Evolutionary conservation across 2,797 vertebrate genomes (phyloP).

Genomic region (Typhlichthys eigenmanni): DNA sequence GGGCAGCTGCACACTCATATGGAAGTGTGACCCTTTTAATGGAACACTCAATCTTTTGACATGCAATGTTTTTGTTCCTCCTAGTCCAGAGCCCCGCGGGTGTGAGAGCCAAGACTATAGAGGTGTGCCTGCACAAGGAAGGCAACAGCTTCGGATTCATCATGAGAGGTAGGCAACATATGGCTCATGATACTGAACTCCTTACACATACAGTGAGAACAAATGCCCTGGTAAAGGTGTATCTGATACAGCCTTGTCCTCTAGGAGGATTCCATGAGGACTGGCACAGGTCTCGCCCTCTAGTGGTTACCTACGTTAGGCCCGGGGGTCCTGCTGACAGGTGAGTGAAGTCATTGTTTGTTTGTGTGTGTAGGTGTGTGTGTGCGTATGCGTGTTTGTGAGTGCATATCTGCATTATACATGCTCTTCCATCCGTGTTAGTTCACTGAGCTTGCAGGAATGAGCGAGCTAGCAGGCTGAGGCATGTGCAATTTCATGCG

Average conservation of each 20-base stretch:
- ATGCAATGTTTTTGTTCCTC: conserved; percentile 20
- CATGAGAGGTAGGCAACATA: conserved; percentile 85
- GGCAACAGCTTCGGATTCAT: conserved; percentile 98
- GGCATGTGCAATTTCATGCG: not conserved
- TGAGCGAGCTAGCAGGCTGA: not conserved
- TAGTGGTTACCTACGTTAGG: conserved; percentile 90
- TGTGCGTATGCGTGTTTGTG: not conserved
- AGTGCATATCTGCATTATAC: not conserved
- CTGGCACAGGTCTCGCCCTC: conserved; percentile 89
- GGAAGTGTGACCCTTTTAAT: too few relatives aligned
- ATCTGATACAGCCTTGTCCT: too few relatives aligned
- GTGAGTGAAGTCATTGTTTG: conserved; percentile 64
- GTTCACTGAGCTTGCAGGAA: conserved; percentile 18
- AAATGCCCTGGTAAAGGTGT: too few relatives aligned
- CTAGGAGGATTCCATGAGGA: conserved; percentile 96
- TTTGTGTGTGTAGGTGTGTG: not conserved
- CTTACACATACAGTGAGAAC: not conserved
- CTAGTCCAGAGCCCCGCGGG: conserved; percentile 86
- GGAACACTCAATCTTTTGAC: too few relatives aligned
- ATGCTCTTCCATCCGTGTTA: conserved; percentile 8
- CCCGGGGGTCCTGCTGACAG: conserved; percentile 95
- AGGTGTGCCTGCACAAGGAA: conserved; percentile 93
- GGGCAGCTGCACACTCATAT: too few relatives aligned
- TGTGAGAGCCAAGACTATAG: conserved; percentile 91
- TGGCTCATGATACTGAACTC: not conserved